Evolutionary conservation across 2,113 vertebrate species (phyloP).

Genomic region (Albula goreensis): DNA sequence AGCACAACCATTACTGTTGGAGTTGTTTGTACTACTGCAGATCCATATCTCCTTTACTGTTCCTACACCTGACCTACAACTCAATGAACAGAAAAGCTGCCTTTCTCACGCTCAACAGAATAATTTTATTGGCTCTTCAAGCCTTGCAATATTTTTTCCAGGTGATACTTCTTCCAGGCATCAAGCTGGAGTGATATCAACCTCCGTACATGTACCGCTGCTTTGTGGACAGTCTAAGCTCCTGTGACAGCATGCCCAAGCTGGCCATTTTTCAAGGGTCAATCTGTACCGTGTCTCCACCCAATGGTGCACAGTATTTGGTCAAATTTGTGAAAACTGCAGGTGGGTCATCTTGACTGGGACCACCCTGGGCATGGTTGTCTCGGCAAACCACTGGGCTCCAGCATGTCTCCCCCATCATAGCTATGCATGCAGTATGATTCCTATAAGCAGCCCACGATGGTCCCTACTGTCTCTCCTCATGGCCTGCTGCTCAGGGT

Average conservation of each 20-base stretch:
- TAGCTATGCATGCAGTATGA: background rate
- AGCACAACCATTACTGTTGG: too few relatives aligned
- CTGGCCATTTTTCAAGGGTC: background rate
- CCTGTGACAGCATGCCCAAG: background rate
- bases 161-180: background rate
- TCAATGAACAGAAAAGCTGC: too few relatives aligned
- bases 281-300: too few relatives aligned
- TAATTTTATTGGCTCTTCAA: background rate
- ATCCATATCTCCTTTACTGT: too few relatives aligned
- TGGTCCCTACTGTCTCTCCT: background rate
- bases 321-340: too few relatives aligned
- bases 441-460: background rate
- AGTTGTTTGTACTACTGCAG: too few relatives aligned
- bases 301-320: too few relatives aligned
- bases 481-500: background rate
- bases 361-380: background rate
- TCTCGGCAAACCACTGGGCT: background rate
- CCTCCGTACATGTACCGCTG: background rate
- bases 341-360: too few relatives aligned
- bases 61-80: too few relatives aligned
- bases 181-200: background rate
- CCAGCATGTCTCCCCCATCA: background rate
- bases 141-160: background rate
- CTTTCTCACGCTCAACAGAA: too few relatives aligned
- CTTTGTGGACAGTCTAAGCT: background rate